These are phyloP conservation scores for Pseudonaja textilis DNA, from an alignment of 2,113 vertebrate species.

Conservation along the genomic window DNA sequence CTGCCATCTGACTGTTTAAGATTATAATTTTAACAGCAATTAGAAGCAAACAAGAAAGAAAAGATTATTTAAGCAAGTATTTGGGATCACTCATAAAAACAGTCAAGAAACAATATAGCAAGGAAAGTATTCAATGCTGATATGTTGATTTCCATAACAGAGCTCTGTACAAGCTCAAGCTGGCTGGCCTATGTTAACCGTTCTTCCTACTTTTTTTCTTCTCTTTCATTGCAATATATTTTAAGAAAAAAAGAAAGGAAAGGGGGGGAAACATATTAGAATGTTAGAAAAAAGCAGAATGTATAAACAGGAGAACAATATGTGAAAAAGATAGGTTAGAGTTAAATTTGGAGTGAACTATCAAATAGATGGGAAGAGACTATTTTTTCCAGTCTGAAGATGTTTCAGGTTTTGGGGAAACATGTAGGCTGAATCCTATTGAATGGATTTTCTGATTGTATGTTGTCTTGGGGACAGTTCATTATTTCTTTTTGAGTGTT, in stretches of 20 bases:
- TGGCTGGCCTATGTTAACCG: background rate
- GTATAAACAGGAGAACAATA: background rate
- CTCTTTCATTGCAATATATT: background rate
- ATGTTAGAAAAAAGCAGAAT: background rate
- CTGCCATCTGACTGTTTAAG: constrained; percentile 15
- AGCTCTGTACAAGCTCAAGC: background rate
- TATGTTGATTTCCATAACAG: background rate
- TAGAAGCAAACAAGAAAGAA: background rate
- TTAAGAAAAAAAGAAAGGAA: background rate
- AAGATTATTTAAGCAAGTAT: constrained; percentile 4
- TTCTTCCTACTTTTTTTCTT: background rate
- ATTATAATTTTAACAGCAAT: constrained; percentile 1
- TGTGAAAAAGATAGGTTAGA: background rate
- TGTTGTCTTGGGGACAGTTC: background rate
- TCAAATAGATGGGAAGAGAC: background rate
- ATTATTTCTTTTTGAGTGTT: background rate
- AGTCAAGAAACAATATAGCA: constrained; percentile 17
- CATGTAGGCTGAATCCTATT: background rate
- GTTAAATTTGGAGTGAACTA: background rate
- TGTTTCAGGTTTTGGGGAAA: background rate
- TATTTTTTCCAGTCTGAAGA: background rate
- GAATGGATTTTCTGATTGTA: background rate
- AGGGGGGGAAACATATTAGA: background rate
- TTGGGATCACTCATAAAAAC: constrained; percentile 18
- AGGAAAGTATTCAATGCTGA: background rate